Evolutionary conservation across 2,797 vertebrate genomes (phyloP).

Genomic region (Sebastolobus altivelis): DNA sequence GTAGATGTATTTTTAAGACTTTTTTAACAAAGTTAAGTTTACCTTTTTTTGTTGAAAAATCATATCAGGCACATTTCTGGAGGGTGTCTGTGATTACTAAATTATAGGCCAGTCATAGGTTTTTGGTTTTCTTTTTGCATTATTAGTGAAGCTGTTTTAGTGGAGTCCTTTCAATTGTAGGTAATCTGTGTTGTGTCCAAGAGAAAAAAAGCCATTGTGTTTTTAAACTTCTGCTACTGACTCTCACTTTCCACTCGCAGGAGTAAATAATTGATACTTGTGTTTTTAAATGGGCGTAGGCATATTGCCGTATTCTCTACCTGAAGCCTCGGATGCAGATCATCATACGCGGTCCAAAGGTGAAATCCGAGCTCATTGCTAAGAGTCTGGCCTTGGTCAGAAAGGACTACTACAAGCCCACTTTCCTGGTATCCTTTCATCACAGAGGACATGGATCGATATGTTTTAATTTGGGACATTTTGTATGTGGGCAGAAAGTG

Average conservation of each 20-base stretch:
- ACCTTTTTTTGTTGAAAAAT: not conserved
- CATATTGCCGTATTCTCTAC: slow-evolving; percentile 96
- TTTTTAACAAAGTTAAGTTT: not conserved
- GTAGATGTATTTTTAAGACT: not conserved
- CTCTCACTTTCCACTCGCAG: not conserved
- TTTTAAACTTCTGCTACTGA: not conserved
- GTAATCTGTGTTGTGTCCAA: not conserved
- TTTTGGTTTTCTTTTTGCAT: not conserved
- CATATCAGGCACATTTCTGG: not conserved
- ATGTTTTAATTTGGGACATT: not conserved
- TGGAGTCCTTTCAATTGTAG: not conserved
- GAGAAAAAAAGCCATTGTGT: not conserved
- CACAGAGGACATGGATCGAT: too few species aligned
- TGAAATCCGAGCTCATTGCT: slow-evolving; percentile 92
- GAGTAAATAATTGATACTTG: not conserved
- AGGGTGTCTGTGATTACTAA: not conserved
- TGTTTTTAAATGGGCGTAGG: slow-evolving; percentile 78
- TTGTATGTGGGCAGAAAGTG: not conserved
- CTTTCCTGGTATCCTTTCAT: slow-evolving; percentile 91
- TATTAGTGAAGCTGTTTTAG: not conserved
- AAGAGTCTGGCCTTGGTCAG: slow-evolving; percentile 91
- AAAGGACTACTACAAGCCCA: slow-evolving; percentile 91
- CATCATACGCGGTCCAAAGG: slow-evolving; percentile 92
- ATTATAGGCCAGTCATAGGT: not conserved
- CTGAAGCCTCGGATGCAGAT: slow-evolving; percentile 97